phyloP scores from a whole-genome alignment of 2,797 vertebrate genomes.

The Stomatorhinus walkeri region DNA sequence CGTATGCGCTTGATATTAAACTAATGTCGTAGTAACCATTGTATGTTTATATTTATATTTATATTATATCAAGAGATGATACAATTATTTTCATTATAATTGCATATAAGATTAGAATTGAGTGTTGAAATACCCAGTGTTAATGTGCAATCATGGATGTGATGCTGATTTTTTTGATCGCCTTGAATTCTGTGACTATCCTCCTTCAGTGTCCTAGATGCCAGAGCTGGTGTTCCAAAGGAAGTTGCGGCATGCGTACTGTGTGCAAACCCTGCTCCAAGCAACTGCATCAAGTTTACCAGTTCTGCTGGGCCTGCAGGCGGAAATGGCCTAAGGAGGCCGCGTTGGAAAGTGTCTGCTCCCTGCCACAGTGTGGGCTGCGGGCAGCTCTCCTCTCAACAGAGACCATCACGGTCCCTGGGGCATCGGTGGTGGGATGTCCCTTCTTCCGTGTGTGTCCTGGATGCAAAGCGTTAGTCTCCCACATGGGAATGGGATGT shows the following conservation, averaged over 20 bases:
- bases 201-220: slow-evolving; percentile 15
- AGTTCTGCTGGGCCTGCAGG: slow-evolving; percentile 21
- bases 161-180: not conserved
- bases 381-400: slow-evolving; percentile 22
- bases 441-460: slow-evolving; percentile 23
- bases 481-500: slow-evolving; percentile 15
- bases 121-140: not conserved
- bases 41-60: not conserved
- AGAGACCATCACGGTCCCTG: not conserved
- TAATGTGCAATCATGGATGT: not conserved
- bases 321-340: not conserved
- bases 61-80: not conserved
- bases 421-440: not conserved
- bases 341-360: not conserved
- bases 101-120: not conserved
- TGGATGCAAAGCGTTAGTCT: slow-evolving; percentile 7
- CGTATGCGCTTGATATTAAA: not conserved
- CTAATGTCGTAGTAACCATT: not conserved
- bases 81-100: not conserved
- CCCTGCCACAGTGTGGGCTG: not conserved
- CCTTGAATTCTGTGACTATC: not conserved
- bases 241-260: not conserved
- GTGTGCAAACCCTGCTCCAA: not conserved
- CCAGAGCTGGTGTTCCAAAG: not conserved
- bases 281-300: not conserved